phyloP scores from a whole-genome alignment of 2,797 vertebrate species.

The Sebastes nivosus region DNA sequence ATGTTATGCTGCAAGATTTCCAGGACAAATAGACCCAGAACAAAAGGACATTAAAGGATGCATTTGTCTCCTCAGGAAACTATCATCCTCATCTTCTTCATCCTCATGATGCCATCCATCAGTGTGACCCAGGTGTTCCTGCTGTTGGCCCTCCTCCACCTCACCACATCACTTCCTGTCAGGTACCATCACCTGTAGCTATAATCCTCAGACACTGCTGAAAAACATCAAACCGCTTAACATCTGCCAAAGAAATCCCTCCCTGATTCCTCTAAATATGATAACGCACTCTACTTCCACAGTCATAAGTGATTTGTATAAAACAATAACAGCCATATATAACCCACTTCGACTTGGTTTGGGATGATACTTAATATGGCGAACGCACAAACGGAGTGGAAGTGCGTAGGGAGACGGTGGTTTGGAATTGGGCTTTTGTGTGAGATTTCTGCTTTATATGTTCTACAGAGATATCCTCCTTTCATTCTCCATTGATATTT shows the following conservation, averaged over 20 bases:
- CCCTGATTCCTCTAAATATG: not conserved
- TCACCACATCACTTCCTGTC: constrained; percentile 67
- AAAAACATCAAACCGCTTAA: not conserved
- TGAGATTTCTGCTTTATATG: not conserved
- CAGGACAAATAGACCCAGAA: not conserved
- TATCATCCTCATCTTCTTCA: constrained; percentile 31
- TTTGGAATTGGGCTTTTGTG: too few relatives aligned
- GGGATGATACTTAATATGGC: too few relatives aligned
- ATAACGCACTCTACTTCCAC: too few relatives aligned
- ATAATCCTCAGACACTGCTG: not conserved
- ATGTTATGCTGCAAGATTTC: not conserved
- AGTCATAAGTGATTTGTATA: not conserved
- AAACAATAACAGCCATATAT: not conserved
- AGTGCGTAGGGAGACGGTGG: too few relatives aligned
- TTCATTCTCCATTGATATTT: not conserved
- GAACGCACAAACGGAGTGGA: too few relatives aligned
- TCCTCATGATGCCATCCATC: constrained; percentile 63
- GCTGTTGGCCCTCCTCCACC: constrained; percentile 66
- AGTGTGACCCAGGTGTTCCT: constrained; percentile 67
- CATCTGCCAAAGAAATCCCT: not conserved
- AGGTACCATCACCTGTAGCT: constrained; percentile 31
- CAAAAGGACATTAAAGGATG: not conserved
- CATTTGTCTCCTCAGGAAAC: constrained; percentile 47
- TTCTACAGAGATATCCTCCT: not conserved
- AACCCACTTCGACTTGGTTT: too few relatives aligned